Base-by-base conservation (phyloP, 2,797 vertebrate species). In the Antennarius maculatus region DNA sequence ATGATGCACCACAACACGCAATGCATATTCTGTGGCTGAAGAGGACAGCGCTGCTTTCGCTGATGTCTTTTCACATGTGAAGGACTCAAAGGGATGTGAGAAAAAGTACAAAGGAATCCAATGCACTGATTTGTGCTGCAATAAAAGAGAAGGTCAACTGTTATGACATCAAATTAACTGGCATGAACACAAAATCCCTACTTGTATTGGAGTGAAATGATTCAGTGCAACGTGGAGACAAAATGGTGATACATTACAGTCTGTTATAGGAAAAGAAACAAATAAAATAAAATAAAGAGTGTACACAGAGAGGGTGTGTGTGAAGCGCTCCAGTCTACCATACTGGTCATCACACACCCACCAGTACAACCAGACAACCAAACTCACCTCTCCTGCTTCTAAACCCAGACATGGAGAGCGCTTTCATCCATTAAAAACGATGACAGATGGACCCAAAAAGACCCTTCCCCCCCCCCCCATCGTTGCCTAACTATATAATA, bases 91-190 rank as follows among this genome's bases (percentile, higher is more conserved):
- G 62, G 63, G 50, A 75, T 50, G 61, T 45, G 54, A 67, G 54
- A 67, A 68, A 17, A 70, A 80, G 59, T 63, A 74, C 66, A 74
- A 55, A 52, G 54, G 62, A 76, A 78, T 74, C 54, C 59, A 74
- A 70, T 54, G 46, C 60, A 70, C 55, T 55, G 69, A 80, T 83
- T 70, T 80, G 77, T 79, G 64, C 74, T 28, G 74, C 76, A 83
- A 81, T 81, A 77, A 81, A 87, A 73, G 63, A 76, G 76, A 85
- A 89, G 83, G 86, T 88, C 82, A 88, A 65, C 71, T 65, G 34
- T 64, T 71, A 68, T 71, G 50, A 76, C 54, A 64, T 45, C 18
- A 75, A 81, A 73, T 80, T 57, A 75, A 79, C 83, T 74, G 63
- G 72, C 56, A 52, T 72, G 77, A 83, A 83, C 81, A 86, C 63